Percentiles rank a stretch among this genome's conserved stretches.
These are phyloP conservation scores for Alectura lathami DNA, from an alignment of 2,113 vertebrate species.

Conservation along the genomic window DNA sequence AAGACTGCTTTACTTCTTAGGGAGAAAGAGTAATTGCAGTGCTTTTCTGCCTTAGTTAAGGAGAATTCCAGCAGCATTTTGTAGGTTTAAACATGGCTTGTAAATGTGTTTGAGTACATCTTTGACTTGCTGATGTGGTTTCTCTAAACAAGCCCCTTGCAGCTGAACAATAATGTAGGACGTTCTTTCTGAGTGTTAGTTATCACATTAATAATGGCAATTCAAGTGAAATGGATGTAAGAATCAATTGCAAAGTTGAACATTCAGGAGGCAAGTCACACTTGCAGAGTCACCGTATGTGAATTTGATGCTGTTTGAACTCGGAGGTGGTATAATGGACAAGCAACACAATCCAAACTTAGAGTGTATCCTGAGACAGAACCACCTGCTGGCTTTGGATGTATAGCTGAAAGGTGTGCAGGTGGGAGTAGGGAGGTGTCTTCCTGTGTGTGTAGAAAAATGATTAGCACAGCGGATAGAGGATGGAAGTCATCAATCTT, in stretches of 20 bases:
- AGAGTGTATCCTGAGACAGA: neutral
- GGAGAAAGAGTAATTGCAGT: neutral
- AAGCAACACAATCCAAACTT: neutral
- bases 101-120: neutral
- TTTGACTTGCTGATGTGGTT: neutral
- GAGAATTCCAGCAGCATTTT: neutral
- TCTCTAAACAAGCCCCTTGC: neutral
- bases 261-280: neutral
- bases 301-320: neutral
- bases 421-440: rapidly evolving
- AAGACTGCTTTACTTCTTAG: neutral
- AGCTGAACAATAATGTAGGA: neutral
- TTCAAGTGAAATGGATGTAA: neutral
- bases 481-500: neutral
- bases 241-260: neutral
- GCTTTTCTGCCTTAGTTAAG: neutral
- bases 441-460: neutral
- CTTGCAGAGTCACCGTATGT: neutral
- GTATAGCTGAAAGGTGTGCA: neutral
- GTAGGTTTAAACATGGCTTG: neutral
- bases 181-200: neutral
- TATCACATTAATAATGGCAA: neutral
- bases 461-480: neutral
- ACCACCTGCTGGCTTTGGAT: neutral
- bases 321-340: neutral